Evolutionary conservation across 2,797 vertebrate genomes (phyloP), one percentile per base, ranked within the genome.

Genomic region (Cirrhinus molitorella): DNA sequence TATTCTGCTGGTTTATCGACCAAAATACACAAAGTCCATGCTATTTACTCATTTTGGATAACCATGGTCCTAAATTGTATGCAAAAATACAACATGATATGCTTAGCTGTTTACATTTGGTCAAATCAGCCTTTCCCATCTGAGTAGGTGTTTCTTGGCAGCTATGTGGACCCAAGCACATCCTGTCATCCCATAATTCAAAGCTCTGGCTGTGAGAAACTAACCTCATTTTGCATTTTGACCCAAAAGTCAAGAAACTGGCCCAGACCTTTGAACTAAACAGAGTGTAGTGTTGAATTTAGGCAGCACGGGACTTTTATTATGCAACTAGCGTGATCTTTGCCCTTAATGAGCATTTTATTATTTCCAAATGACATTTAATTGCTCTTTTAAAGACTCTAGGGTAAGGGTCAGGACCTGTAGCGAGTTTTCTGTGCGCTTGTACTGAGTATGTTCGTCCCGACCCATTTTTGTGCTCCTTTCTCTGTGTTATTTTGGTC

Each of bases 191-290:
- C 45, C 71, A 53, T n/a, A 53, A 73, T 12, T 34, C 47, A 73
- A 73, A 73, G 49, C 47, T 53, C 47, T 21, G 47, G 11, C 71
- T 53, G 47, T 12, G 4, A 73, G 47, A 53, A 19, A 73, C 19
- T 3, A n/a, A 25, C 34, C 31, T 57, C 51, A n/a, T n/a, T n/a
- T n/a, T 57, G 37, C 19, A 3, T 59, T 74, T 59, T 59, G 53
- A 75, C 34, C 53, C 43, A 10, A 9, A 53, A 53, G 53, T 40
- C 13, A 59, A 75, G 14, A 75, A 75, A 75, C 53, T 59, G 34
- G 4, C 8, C 34, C 21, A 25, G n/a, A 59, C n/a, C 14, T 43
- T 75, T 59, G n/a, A 57, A n/a, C 70, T 31, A 10, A 21, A 49
- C 49, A 51, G 2, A 73, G 47, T 8, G 49, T 14, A 10, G 28